Base-by-base conservation (phyloP, 2,888 invertebrate species). In the Apodemia zela region DNA sequence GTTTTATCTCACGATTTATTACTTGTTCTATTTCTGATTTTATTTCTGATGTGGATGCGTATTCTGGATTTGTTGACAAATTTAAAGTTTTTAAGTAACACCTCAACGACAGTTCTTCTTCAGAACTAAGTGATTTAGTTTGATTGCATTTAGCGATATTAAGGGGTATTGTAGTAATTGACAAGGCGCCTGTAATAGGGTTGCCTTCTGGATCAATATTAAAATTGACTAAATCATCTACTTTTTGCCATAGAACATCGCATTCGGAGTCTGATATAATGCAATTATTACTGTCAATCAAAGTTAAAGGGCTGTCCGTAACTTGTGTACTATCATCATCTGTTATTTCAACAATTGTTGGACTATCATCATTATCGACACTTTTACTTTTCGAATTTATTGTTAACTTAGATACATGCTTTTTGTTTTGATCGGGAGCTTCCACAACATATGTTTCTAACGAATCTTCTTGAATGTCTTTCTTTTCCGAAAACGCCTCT, bases 201-300 rank as follows among this genome's bases (percentile, higher is more conserved):
- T 84, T 79, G 69, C 82, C 75, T 29, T 77, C 66, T 65, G 77
- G 65, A n/a, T 67, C 57, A 25, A 64, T 60, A 13, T 72, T 66
- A 59, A 77, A 72, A 63, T 84, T 73, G 54, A 78, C 71, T 51
- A 93, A 73, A 45, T 92, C 89, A 61, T 87, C 83, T 0, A 89
- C 82, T 69, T 85, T 86, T 75, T 94, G 94, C 90, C 93, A 93
- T 72, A 94, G 93, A 47, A 92, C 81, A 69, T 94, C 94, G 0
- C 94, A 93, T 65, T 94, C 94, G 25, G 93, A 93, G 79, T 95
- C 95, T 49, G 93, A 92, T 15, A 96, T 89, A 33, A 95, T 78
- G 13, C 93, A 88, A 72, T 89, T 89, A 72, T 82, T 89, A 66
- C 84, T 87, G 64, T 93, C 91, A 63, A 88, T 82, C 65, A 92